Evolutionary conservation across 2,888 invertebrate genomes (phyloP), one percentile per base, ranked within the genome.

Genomic region (Drosophila parthenogenetica): DNA sequence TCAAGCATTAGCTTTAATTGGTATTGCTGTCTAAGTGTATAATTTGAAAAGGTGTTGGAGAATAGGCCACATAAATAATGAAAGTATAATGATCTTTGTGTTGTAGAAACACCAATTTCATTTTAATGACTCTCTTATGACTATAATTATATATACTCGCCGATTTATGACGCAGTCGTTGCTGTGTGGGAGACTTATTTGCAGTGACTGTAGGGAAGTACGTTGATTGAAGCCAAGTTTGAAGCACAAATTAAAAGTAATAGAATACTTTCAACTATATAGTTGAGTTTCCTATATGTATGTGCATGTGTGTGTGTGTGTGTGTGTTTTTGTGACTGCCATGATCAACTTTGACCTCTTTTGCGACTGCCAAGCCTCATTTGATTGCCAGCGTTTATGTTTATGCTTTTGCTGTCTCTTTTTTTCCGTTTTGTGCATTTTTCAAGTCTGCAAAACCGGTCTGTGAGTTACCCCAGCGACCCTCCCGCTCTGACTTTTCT

Each of bases 261-360:
- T 35, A 63, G 35, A 35, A 43, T 50, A 37, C 35, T 13, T 43
- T 8, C 35, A 13, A 39, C 5, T 22, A 22, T 4, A 22, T 4
- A 37, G 35, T 17, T 19, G 3, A n/a, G 1, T 11, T 29, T 37
- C 37, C 8, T 19, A n/a, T n/a, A 16, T 37, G 48, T 49, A 19
- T 49, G 37, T 42, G 5, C 50, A 19, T 43, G 17, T 32, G 32
- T 42, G 17, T 57, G 16, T 59, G 48, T 19, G 25, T 14, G 51
- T 14, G 37, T 65, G 32, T 51, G 17, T 32, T 40, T 48, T 45
- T 49, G 64, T 45, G 55, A 53, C 42, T 61, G 73, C 48, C 81
- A 67, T 69, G 72, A 71, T 85, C 85, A 85, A 87, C 85, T 85
- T 81, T 85, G 87, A 85, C 85, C 85, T 77, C 89, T 84, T 85